Evolutionary conservation across 2,113 vertebrate species (phyloP).

Genomic region (Oenanthe oenanthe): DNA sequence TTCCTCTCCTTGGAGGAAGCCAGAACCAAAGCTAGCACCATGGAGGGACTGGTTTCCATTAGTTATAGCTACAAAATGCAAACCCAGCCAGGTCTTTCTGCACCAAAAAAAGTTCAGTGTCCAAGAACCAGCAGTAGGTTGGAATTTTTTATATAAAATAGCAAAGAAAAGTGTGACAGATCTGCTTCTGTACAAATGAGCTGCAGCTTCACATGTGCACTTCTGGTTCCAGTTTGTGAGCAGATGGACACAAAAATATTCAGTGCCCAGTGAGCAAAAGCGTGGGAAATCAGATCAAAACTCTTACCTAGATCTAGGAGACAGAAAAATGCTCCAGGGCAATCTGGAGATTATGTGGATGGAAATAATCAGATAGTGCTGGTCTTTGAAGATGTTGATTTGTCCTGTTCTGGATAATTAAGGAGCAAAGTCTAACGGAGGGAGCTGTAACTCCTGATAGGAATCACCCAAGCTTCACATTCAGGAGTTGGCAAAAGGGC

Average conservation of each 20-base stretch:
- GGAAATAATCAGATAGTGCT: conserved; percentile 9
- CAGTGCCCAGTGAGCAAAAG: neutral
- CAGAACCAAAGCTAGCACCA: neutral
- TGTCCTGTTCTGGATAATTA: neutral
- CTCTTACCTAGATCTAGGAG: neutral
- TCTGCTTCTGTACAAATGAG: neutral
- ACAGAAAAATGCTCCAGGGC: neutral
- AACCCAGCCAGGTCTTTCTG: neutral
- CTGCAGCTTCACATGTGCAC: neutral
- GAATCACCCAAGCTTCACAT: neutral
- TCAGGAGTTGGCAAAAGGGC: neutral
- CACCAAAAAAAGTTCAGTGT: neutral
- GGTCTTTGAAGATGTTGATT: neutral
- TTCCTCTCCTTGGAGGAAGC: neutral
- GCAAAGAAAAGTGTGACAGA: neutral
- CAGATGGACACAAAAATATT: conserved; percentile 27
- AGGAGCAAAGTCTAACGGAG: neutral
- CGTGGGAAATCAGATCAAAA: conserved; percentile 6
- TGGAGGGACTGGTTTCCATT: neutral
- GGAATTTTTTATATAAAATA: neutral
- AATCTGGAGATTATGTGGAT: neutral
- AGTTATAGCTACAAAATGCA: neutral
- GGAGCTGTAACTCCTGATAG: neutral
- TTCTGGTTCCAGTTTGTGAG: neutral
- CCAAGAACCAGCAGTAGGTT: neutral